Evolutionary conservation across 2,888 invertebrate genomes (phyloP).

Genomic region (Pandemis corylana): DNA sequence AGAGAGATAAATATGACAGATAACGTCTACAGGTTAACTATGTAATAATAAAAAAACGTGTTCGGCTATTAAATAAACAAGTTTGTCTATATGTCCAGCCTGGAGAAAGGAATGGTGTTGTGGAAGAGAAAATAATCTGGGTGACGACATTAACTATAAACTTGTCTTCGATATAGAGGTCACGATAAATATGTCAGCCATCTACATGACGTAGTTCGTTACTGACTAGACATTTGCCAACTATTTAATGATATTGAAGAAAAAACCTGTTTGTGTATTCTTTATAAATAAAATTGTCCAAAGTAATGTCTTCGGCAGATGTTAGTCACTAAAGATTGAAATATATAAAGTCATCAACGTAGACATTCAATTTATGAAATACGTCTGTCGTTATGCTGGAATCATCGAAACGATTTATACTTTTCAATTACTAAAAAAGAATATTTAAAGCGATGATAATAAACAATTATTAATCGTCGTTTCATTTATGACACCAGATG

Average conservation of each 20-base stretch:
- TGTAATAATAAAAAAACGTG: constrained; percentile 39
- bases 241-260: constrained; percentile 66
- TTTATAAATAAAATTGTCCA: constrained; percentile 5
- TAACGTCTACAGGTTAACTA: constrained; percentile 37
- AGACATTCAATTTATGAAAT: constrained; percentile 11
- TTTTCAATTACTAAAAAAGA: neutral
- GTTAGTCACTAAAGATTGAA: constrained; percentile 15
- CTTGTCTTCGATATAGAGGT: constrained; percentile 45
- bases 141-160: constrained; percentile 40
- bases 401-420: constrained; percentile 25
- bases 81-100: constrained; percentile 31
- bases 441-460: neutral
- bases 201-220: constrained; percentile 40
- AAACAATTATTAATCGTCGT: neutral
- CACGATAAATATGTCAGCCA: constrained; percentile 46
- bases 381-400: neutral
- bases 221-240: constrained; percentile 60
- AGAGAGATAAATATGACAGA: constrained; percentile 9
- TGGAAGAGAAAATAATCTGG: constrained; percentile 32
- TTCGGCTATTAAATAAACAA: constrained; percentile 42
- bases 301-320: constrained; percentile 6
- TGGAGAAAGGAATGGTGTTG: constrained; percentile 22
- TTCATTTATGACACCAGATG: neutral
- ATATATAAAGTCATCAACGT: constrained; percentile 8
- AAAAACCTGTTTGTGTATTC: constrained; percentile 50